These are phyloP conservation scores for Ophraella communa DNA, from an alignment of 2,888 invertebrate genomes.

Conservation along the genomic window DNA sequence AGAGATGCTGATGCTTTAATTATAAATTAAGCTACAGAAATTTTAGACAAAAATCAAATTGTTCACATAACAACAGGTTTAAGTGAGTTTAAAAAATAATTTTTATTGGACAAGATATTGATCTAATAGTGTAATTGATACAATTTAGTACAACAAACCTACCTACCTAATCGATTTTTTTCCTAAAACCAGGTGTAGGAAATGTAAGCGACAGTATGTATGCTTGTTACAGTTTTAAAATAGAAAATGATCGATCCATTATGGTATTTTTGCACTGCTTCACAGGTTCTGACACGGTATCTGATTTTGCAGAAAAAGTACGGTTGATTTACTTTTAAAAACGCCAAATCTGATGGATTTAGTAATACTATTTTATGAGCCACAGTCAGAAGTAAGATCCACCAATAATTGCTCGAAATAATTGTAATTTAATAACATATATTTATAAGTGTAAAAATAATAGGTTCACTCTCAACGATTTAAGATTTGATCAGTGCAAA, in stretches of 20 bases:
- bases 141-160: not conserved
- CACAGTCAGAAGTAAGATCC: not conserved
- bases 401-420: not conserved
- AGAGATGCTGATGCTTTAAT: no score
- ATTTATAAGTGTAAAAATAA: not conserved
- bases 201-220: not conserved
- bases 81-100: no score
- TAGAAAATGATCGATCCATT: not conserved
- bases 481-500: not conserved
- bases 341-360: no score
- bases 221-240: not conserved
- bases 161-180: not conserved
- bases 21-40: no score
- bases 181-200: not conserved
- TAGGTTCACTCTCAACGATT: not conserved
- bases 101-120: not conserved
- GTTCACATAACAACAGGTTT: no score
- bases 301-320: not conserved
- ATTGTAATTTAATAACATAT: no score
- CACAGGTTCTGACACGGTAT: not conserved
- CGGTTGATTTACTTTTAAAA: no score
- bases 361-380: no score
- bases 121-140: not conserved
- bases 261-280: not conserved
- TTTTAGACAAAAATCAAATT: no score